Percentiles rank a stretch among this genome's conserved stretches.
Conservation (phyloP, 92 coral and sea anemone genomes). For the Epizoanthus stellaris region DNA sequence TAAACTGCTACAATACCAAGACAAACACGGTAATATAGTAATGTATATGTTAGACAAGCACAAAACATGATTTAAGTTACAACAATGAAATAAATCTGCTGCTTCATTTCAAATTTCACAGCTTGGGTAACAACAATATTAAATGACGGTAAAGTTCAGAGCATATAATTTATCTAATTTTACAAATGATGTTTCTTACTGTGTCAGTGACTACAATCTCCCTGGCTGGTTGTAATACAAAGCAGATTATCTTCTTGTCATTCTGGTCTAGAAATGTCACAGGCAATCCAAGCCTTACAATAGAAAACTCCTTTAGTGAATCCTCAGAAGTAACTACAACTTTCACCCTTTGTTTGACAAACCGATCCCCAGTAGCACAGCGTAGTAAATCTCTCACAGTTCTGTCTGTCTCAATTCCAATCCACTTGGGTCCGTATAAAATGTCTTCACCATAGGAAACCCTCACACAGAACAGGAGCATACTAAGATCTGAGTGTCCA, state of each 20-base stretch:
- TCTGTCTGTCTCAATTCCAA: slow-evolving; percentile 73
- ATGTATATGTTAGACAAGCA: too few species aligned
- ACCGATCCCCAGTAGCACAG: slow-evolving; percentile 82
- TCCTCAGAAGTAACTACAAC: slow-evolving; percentile 89
- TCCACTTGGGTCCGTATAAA: slow-evolving; percentile 83
- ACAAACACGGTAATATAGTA: too few species aligned
- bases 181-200: slow-evolving; percentile 57
- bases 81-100: slow-evolving; percentile 6
- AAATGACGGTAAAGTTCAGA: too few species aligned
- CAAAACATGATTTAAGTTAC: too few species aligned
- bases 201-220: slow-evolving; percentile 33
- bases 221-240: slow-evolving; percentile 72
- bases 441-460: slow-evolving; percentile 69
- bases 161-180: not conserved
- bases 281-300: slow-evolving; percentile 70
- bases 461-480: slow-evolving; percentile 86
- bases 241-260: slow-evolving; percentile 83
- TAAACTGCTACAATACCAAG: too few species aligned
- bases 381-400: slow-evolving; percentile 84
- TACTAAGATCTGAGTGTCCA: slow-evolving; percentile 20
- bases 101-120: not conserved
- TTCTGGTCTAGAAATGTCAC: slow-evolving; percentile 69
- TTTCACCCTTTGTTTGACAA: slow-evolving; percentile 65
- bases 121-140: too few species aligned
- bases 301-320: slow-evolving; percentile 63